Conservation (phyloP, 2,797 vertebrate species). For the Psittacula derbiana region DNA sequence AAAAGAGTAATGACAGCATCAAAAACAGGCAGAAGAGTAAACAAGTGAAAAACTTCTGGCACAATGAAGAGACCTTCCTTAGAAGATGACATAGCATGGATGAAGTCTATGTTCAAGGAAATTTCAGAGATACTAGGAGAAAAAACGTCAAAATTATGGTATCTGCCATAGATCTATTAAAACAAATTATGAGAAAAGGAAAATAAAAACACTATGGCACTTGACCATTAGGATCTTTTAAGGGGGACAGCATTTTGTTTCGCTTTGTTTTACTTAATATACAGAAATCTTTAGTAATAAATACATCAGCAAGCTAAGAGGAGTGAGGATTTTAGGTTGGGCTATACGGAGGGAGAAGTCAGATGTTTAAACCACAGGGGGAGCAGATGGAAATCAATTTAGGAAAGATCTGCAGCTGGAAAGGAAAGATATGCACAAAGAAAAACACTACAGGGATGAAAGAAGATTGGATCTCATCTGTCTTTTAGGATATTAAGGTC, state of each 20-base stretch:
- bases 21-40: neutral
- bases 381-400: neutral
- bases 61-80: neutral
- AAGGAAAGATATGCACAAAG: neutral
- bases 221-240: neutral
- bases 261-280: neutral
- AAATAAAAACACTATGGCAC: neutral
- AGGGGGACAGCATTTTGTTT: neutral
- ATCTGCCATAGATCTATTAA: neutral
- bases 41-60: neutral
- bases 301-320: neutral
- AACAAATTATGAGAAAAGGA: neutral
- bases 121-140: neutral
- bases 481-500: neutral
- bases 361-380: neutral
- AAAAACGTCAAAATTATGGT: fast-evolving
- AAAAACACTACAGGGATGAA: neutral
- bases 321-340: neutral
- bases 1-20: neutral
- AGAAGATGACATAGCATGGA: neutral
- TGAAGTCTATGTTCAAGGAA: neutral
- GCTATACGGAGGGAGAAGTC: neutral
- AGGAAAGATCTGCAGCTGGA: neutral
- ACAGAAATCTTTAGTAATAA: neutral
- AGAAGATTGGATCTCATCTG: neutral